Percentiles rank a stretch among this genome's conserved stretches.
Conservation (phyloP, 1,140 invertebrate genomes). For the Drosophila saltans region DNA sequence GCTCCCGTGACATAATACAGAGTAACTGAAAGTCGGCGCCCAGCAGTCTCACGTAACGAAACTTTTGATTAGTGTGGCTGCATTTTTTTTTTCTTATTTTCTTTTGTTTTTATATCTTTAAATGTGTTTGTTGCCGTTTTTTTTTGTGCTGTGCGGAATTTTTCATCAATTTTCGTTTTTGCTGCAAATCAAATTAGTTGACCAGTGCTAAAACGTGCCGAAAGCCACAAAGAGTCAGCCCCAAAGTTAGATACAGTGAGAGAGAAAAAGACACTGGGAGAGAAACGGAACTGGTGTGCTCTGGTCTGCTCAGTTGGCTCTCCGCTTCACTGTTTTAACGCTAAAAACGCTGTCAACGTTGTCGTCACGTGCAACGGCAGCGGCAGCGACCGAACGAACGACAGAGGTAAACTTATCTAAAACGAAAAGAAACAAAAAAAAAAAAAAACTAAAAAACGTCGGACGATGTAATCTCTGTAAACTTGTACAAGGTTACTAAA, state of each 20-base stretch:
- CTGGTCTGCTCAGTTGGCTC: background rate
- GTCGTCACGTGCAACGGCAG: constrained; percentile 46
- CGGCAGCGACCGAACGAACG: constrained; percentile 3
- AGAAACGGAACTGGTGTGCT: constrained; percentile 48
- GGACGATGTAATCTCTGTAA: constrained; percentile 52
- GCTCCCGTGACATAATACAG: too few species aligned
- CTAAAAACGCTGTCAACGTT: background rate
- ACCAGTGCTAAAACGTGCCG: constrained; percentile 52
- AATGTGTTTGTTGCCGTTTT: constrained; percentile 10
- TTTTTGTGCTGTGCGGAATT: constrained; percentile 19
- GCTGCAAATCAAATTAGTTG: constrained; percentile 67
- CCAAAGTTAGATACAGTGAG: too few species aligned
- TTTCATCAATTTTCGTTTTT: constrained; percentile 42
- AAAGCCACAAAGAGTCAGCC: background rate
- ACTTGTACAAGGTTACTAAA: constrained; percentile 53
- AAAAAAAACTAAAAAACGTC: constrained; percentile 22
- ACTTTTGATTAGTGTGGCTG: constrained; percentile 23
- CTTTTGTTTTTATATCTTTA: constrained; percentile 7
- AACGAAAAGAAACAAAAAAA: constrained; percentile 3
- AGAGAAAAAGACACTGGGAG: background rate
- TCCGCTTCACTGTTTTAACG: background rate
- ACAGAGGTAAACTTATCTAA: constrained; percentile 44
- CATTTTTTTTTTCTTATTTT: constrained; percentile 37
- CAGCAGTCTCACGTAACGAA: background rate
- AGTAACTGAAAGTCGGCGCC: too few species aligned